A percentile compares a stretch with the other conserved stretches of the same genome.
Conservation (phyloP, 1,140 invertebrate species). For the Uloborus diversus region DNA sequence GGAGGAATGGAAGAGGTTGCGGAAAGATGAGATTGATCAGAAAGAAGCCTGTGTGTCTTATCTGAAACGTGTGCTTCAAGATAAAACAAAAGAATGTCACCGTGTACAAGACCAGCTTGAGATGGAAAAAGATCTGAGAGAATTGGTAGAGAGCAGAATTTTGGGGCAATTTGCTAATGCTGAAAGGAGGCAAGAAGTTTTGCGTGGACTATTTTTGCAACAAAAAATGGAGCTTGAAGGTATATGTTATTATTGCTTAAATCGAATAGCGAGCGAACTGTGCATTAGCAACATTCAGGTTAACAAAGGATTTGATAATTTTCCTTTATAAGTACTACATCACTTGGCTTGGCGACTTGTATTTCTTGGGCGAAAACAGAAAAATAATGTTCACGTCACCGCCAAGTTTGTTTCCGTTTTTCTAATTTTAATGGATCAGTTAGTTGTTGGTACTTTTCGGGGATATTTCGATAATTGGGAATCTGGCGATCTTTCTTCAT, state of each 20-base stretch:
- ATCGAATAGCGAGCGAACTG: too few relatives aligned
- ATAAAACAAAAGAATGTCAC: background rate
- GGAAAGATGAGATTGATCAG: background rate
- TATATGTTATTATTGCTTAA: background rate
- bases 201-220: background rate
- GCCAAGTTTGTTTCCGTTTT: too few relatives aligned
- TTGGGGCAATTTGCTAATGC: background rate
- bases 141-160: background rate
- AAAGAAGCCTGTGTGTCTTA: background rate
- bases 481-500: too few relatives aligned
- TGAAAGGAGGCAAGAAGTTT: background rate
- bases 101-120: background rate
- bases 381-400: too few relatives aligned
- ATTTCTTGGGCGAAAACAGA: too few relatives aligned
- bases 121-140: background rate
- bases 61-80: background rate
- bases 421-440: too few relatives aligned
- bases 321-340: too few relatives aligned
- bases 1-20: background rate
- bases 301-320: too few relatives aligned
- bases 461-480: too few relatives aligned
- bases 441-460: too few relatives aligned
- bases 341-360: too few relatives aligned
- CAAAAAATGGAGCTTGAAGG: constrained; percentile 9
- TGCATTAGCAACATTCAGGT: too few relatives aligned